Evolutionary conservation across 1,140 invertebrate genomes (phyloP).

Genomic region (Drosophila kanapiae): DNA sequence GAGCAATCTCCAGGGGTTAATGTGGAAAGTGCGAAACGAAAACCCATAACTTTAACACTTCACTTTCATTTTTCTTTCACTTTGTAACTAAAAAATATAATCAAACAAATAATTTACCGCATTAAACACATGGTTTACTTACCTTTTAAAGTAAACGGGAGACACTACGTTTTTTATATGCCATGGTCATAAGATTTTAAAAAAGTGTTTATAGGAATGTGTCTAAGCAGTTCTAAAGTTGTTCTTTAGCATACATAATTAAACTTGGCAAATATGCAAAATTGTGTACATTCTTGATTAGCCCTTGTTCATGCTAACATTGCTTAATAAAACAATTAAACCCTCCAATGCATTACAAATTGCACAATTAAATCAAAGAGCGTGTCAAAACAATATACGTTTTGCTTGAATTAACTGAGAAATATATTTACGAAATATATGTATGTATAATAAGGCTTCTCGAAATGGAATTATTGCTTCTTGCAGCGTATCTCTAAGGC

Average conservation of each 20-base stretch:
- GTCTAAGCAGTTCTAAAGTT: neutral
- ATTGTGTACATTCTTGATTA: slow-evolving; percentile 1
- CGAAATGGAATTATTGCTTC: slow-evolving; percentile 19
- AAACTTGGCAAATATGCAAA: neutral
- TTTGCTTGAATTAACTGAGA: slow-evolving; percentile 12
- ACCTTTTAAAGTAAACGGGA: neutral
- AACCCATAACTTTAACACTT: slow-evolving; percentile 4
- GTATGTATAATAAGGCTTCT: neutral
- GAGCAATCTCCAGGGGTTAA: neutral
- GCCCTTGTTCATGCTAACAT: no score
- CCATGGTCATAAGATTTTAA: neutral
- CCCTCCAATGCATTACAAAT: neutral
- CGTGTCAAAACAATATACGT: neutral
- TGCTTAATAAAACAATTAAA: neutral
- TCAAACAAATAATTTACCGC: neutral
- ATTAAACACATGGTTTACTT: neutral
- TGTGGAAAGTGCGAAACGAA: neutral
- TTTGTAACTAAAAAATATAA: neutral
- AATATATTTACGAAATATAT: slow-evolving; percentile 44
- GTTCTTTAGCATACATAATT: slow-evolving; percentile 8
- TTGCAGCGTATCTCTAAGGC: slow-evolving; percentile 8
- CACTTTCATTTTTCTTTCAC: slow-evolving; percentile 7
- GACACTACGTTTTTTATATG: neutral
- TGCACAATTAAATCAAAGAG: neutral
- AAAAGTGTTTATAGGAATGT: neutral